Evolutionary conservation across 1,140 invertebrate species (phyloP).

Genomic region (Cylas formicarius): DNA sequence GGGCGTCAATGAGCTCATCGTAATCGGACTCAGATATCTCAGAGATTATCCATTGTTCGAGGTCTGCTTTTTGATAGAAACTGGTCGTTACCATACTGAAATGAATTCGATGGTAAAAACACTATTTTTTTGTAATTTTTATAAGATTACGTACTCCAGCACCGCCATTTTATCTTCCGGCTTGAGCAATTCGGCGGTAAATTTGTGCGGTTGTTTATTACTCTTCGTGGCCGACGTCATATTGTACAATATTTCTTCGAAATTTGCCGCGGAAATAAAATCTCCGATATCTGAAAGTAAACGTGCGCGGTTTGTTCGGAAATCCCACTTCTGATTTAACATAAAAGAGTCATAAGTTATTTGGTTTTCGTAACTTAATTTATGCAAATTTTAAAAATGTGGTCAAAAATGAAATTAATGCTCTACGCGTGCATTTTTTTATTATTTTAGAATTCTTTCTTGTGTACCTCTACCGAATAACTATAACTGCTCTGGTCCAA

Average conservation of each 20-base stretch:
- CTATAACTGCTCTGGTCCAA: too few species aligned
- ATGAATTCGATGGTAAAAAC: constrained; percentile 17
- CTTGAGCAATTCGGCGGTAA: constrained; percentile 50
- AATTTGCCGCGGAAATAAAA: constrained; percentile 63
- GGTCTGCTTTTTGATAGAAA: constrained; percentile 76
- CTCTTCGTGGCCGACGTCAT: constrained; percentile 44
- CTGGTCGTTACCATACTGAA: constrained; percentile 71
- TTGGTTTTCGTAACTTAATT: too few species aligned
- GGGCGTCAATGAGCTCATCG: constrained; percentile 52
- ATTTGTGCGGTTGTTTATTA: constrained; percentile 39
- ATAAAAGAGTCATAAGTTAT: too few species aligned
- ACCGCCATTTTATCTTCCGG: constrained; percentile 57
- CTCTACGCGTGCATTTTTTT: too few species aligned
- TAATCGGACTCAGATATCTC: constrained; percentile 60
- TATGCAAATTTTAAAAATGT: too few species aligned
- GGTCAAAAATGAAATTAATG: too few species aligned
- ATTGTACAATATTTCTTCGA: constrained; percentile 58
- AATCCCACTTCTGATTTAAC: not conserved
- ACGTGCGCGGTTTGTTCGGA: not conserved
- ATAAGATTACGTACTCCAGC: constrained; percentile 44
- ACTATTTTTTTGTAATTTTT: not conserved
- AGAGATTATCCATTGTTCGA: constrained; percentile 67
- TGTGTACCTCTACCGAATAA: too few species aligned
- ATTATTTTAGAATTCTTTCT: too few species aligned
- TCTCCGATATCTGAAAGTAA: constrained; percentile 58